A percentile compares a stretch with the other conserved stretches of the same genome.
phyloP scores from a whole-genome alignment of 2,797 vertebrate genomes.

The Poecilia gillii region DNA sequence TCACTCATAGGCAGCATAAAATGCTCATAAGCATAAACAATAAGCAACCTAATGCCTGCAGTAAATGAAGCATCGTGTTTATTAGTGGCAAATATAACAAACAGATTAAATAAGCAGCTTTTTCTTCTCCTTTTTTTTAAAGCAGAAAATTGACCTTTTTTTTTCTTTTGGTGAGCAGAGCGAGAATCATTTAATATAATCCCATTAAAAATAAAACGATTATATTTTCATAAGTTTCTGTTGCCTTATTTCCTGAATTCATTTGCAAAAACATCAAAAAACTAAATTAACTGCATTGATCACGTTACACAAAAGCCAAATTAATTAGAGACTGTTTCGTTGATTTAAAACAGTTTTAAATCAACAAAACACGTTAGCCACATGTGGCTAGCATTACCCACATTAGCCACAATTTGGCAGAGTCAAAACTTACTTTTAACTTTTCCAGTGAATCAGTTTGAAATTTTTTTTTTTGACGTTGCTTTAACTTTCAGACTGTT shows the following conservation, averaged over 20 bases:
- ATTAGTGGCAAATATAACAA: not conserved
- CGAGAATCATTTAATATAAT: not conserved
- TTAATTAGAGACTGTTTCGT: not conserved
- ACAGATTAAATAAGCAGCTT: not conserved
- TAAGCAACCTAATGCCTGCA: not conserved
- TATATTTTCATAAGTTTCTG: not conserved
- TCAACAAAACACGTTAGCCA: too few species aligned
- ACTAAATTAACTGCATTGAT: not conserved
- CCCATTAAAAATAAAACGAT: not conserved
- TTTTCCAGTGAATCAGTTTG: not conserved
- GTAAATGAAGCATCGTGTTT: not conserved
- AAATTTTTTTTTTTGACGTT: not conserved
- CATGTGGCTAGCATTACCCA: too few species aligned
- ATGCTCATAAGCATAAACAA: conserved; percentile 27
- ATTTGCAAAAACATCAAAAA: not conserved
- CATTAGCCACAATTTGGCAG: not conserved
- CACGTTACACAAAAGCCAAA: not conserved
- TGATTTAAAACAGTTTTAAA: not conserved
- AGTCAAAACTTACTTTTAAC: not conserved
- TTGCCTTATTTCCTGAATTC: not conserved
- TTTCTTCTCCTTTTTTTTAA: not conserved
- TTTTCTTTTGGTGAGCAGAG: not conserved
- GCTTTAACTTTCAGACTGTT: not conserved
- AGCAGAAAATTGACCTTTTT: not conserved
- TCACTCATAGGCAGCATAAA: conserved; percentile 12